phyloP scores from a whole-genome alignment of 2,888 invertebrate genomes.

The Drosophila gaucha region DNA sequence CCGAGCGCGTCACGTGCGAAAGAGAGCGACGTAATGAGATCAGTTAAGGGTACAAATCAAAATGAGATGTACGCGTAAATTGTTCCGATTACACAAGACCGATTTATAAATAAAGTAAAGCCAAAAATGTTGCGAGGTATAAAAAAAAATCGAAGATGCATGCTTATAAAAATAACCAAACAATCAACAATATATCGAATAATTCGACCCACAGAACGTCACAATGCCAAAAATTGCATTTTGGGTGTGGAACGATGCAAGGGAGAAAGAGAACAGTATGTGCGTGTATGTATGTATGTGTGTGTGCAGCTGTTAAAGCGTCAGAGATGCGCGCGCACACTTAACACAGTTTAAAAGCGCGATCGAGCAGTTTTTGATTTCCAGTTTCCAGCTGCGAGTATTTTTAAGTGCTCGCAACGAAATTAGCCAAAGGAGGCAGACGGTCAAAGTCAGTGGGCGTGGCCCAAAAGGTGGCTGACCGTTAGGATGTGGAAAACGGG shows the following conservation, averaged over 20 bases:
- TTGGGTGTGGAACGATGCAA: conserved; percentile 22
- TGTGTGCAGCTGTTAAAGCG: conserved; percentile 19
- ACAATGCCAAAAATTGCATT: conserved; percentile 30
- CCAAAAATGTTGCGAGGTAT: not conserved
- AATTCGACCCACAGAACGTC: conserved; percentile 64
- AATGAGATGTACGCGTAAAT: conserved; percentile 13
- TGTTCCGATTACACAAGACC: conserved; percentile 41
- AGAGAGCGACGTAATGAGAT: conserved; percentile 5
- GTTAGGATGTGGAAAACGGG: conserved; percentile 66
- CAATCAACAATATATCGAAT: conserved; percentile 25
- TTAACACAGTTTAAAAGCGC: conserved; percentile 56
- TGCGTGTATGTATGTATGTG: not conserved
- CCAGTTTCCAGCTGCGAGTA: conserved; percentile 34
- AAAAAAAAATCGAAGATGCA: not conserved
- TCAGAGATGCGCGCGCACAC: conserved; percentile 38
- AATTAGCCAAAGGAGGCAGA: conserved; percentile 36
- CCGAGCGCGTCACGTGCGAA: conserved; percentile 24
- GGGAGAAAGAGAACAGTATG: not conserved
- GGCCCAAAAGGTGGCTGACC: conserved; percentile 62
- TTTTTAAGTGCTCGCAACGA: conserved; percentile 40
- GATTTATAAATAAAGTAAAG: conserved; percentile 24
- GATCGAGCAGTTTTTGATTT: conserved; percentile 31
- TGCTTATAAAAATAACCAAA: conserved; percentile 34
- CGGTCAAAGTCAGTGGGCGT: conserved; percentile 63
- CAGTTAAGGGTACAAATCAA: conserved; percentile 45